Conservation (phyloP, 2,888 invertebrate genomes). For the Drepanosiphum platanoidis region DNA sequence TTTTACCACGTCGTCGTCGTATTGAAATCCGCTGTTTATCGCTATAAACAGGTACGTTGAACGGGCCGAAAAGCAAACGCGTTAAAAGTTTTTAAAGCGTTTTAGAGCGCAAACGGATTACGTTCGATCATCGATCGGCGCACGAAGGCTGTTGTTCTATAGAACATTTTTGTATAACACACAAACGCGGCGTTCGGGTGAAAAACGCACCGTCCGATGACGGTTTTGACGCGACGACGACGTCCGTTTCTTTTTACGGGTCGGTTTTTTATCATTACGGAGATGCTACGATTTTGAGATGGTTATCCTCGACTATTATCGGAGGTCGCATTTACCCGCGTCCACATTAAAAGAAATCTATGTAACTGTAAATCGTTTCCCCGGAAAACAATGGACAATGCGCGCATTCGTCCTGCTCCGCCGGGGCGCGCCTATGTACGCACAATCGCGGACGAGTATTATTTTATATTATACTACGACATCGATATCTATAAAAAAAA, state of each 20-base stretch:
- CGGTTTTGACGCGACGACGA: not conserved
- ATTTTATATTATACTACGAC: conserved; percentile 22
- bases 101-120: too few species aligned
- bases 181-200: too few species aligned
- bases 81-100: too few species aligned
- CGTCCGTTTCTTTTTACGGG: not conserved
- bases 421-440: not conserved
- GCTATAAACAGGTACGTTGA: too few species aligned
- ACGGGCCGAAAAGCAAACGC: too few species aligned
- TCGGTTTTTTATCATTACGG: conserved; percentile 7
- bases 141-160: too few species aligned
- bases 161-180: too few species aligned
- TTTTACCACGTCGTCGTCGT: too few species aligned
- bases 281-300: not conserved
- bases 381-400: conserved; percentile 31
- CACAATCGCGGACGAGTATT: conserved; percentile 14
- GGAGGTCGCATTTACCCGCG: not conserved
- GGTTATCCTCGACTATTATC: conserved; percentile 27
- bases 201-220: not conserved
- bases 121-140: too few species aligned
- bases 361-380: conserved; percentile 19
- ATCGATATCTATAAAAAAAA: not conserved
- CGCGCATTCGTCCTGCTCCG: not conserved
- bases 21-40: too few species aligned
- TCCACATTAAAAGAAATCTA: conserved; percentile 19